Evolutionary conservation across 1,140 invertebrate genomes (phyloP).

Genomic region (Trachymyrmex septentrionalis): DNA sequence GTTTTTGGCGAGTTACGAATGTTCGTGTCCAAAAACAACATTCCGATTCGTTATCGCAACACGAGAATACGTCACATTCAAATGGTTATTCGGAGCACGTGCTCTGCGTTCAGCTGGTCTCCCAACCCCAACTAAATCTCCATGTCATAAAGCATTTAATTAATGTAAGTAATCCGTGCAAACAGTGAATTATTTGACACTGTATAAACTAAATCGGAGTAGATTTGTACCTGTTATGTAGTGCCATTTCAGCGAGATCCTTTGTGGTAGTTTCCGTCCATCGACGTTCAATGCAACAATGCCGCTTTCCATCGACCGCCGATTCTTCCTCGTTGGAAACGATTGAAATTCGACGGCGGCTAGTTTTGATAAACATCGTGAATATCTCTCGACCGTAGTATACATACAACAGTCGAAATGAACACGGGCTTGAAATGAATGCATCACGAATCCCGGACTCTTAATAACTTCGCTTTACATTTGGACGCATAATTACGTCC

Average conservation of each 20-base stretch:
- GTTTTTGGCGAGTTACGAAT: conserved; percentile 34
- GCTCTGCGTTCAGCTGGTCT: neutral
- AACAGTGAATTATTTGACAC: conserved; percentile 1
- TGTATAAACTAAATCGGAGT: conserved; percentile 13
- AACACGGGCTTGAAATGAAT: conserved; percentile 44
- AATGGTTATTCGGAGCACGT: conserved; percentile 20
- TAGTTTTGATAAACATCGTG: conserved; percentile 25
- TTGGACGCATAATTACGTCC: conserved; percentile 57
- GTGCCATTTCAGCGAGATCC: neutral
- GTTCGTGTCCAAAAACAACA: conserved; percentile 44
- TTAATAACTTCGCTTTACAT: conserved; percentile 63
- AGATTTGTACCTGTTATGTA: neutral
- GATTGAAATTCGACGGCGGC: conserved; percentile 27
- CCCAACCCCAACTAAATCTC: neutral
- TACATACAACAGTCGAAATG: neutral
- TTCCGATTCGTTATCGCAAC: conserved; percentile 13
- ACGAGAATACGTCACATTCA: neutral
- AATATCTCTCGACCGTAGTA: neutral
- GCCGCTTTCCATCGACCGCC: neutral
- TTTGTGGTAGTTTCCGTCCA: neutral
- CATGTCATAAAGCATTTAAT: conserved; percentile 41
- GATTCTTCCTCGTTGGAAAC: conserved; percentile 29
- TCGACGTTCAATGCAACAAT: conserved; percentile 8
- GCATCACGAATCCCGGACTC: conserved; percentile 25
- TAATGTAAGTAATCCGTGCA: conserved; percentile 27